A percentile compares a stretch with the other conserved stretches of the same genome.
Conservation (phyloP, 2,797 vertebrate species). For the Meriones psammophilus region DNA sequence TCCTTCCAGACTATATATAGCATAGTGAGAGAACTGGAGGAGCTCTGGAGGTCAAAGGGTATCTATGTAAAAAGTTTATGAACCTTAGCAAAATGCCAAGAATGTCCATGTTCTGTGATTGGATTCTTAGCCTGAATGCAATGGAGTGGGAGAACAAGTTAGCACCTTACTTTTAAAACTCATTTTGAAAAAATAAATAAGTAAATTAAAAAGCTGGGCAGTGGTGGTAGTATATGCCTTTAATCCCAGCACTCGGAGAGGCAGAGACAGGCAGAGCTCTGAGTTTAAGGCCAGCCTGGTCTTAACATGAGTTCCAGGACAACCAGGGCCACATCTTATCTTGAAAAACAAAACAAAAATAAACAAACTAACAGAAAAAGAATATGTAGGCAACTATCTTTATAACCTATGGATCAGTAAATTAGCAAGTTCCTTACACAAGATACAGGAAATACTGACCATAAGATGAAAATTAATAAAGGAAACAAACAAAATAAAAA, state of each 20-base stretch:
- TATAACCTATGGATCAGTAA: not conserved
- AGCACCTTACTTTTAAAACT: conserved; percentile 40
- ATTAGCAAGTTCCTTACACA: conserved; percentile 1
- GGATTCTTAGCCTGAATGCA: conserved; percentile 28
- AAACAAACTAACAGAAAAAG: not conserved
- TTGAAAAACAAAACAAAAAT: too few relatives aligned
- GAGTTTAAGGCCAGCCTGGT: not conserved
- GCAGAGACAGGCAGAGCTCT: not conserved
- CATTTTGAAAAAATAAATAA: not conserved
- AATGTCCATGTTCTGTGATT: not conserved
- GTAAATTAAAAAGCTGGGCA: not conserved
- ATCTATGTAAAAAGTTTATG: conserved; percentile 1
- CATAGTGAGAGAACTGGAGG: conserved; percentile 28
- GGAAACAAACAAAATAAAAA: not conserved
- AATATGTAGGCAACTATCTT: not conserved
- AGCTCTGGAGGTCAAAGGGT: not conserved
- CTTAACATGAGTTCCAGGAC: not conserved
- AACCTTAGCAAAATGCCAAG: not conserved
- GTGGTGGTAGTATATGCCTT: not conserved
- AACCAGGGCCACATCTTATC: not conserved
- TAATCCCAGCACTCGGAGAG: not conserved
- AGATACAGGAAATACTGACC: conserved; percentile 13
- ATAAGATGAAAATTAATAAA: not conserved
- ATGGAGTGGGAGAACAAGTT: not conserved
- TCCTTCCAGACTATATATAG: conserved; percentile 49